Conservation (phyloP, 2,797 vertebrate genomes). For the Mycteria americana region DNA sequence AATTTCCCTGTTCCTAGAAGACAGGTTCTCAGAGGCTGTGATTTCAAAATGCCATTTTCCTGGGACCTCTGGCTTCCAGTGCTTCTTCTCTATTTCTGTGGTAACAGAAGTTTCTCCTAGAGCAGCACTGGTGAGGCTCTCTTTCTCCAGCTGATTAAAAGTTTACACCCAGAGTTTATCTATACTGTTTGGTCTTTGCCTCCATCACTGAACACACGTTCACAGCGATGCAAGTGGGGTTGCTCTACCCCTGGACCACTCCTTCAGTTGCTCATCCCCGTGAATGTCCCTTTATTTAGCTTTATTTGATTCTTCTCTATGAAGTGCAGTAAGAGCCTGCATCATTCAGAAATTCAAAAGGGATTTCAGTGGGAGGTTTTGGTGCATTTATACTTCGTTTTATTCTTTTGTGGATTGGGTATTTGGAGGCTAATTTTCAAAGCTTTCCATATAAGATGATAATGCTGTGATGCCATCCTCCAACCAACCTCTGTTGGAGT, state of each 20-base stretch:
- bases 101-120: neutral
- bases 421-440: neutral
- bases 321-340: neutral
- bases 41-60: constrained; percentile 40
- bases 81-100: neutral
- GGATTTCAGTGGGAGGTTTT: neutral
- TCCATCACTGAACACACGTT: neutral
- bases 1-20: constrained; percentile 30
- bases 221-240: neutral
- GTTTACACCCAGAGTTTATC: neutral
- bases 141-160: neutral
- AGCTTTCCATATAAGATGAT: neutral
- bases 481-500: neutral
- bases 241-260: neutral
- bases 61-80: neutral
- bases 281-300: neutral
- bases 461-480: neutral
- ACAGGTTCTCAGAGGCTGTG: neutral
- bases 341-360: neutral
- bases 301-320: neutral
- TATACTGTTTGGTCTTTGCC: neutral
- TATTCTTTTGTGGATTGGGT: neutral
- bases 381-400: neutral
- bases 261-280: neutral
- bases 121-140: neutral